Evolutionary conservation across 2,888 invertebrate species (phyloP).

Genomic region (Syrista parreyssii): DNA sequence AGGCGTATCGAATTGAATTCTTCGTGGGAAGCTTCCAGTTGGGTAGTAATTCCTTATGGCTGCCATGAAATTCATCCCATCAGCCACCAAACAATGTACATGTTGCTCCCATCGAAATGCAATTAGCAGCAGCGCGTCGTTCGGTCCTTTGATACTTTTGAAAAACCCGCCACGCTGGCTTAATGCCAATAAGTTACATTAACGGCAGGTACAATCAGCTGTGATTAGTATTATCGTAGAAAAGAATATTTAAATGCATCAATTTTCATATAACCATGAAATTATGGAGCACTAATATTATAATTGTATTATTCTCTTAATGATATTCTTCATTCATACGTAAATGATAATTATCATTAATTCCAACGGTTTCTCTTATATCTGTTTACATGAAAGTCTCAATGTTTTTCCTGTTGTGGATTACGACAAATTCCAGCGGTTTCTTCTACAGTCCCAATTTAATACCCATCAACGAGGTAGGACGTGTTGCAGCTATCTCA

Average conservation of each 20-base stretch:
- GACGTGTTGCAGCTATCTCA: background rate
- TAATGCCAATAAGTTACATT: background rate
- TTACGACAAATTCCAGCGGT: background rate
- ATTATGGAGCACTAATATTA: background rate
- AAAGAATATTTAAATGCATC: background rate
- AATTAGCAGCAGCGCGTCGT: slow-evolving; percentile 17
- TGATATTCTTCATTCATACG: background rate
- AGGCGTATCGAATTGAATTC: slow-evolving; percentile 52
- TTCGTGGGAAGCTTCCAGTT: slow-evolving; percentile 47
- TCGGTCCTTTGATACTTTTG: background rate
- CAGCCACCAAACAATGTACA: slow-evolving; percentile 25
- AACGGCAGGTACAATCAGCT: background rate
- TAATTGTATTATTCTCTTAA: background rate
- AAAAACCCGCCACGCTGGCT: background rate
- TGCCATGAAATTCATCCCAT: slow-evolving; percentile 15
- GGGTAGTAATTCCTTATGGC: background rate
- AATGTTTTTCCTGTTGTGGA: background rate
- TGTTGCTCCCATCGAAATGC: slow-evolving; percentile 11
- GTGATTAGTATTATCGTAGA: background rate
- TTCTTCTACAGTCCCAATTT: background rate
- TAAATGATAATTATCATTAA: background rate
- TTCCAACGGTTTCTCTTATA: background rate
- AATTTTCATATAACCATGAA: background rate
- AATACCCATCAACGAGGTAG: background rate
- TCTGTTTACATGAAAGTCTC: background rate